phyloP scores from a whole-genome alignment of 2,888 invertebrate genomes.

The Drosophila aldrichi region DNA sequence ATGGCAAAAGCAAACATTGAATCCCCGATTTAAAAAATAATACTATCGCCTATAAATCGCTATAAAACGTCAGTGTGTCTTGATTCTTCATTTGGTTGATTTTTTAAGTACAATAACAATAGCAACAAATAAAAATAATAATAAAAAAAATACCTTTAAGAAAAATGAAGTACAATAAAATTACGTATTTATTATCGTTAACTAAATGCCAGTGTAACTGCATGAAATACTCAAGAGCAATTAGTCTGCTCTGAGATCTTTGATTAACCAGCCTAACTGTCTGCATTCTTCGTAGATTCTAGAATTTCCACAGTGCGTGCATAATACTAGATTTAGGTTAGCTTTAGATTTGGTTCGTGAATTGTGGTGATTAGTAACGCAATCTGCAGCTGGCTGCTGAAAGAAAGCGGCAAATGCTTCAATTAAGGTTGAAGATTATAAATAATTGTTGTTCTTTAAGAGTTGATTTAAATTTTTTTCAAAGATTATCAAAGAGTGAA shows the following conservation, averaged over 20 bases:
- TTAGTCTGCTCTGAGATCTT: conserved; percentile 36
- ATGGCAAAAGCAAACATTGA: not conserved
- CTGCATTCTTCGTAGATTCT: conserved; percentile 34
- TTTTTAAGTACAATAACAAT: conserved; percentile 30
- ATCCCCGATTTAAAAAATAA: conserved; percentile 40
- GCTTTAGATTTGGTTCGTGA: conserved; percentile 42
- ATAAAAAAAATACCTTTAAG: not conserved
- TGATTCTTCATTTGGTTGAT: conserved; percentile 65
- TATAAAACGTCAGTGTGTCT: conserved; percentile 35
- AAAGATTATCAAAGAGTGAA: conserved; percentile 4
- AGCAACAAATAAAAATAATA: not conserved
- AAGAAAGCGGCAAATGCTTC: conserved; percentile 39
- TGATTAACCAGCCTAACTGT: conserved; percentile 59
- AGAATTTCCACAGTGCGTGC: conserved; percentile 45
- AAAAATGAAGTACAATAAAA: conserved; percentile 4
- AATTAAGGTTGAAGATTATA: conserved; percentile 50
- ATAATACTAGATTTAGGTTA: conserved; percentile 64
- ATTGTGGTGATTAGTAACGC: conserved; percentile 50
- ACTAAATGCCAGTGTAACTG: conserved; percentile 26
- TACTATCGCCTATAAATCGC: conserved; percentile 58
- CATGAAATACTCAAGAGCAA: conserved; percentile 32
- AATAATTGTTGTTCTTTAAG: conserved; percentile 33
- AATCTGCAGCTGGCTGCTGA: conserved; percentile 17
- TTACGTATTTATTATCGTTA: conserved; percentile 64
- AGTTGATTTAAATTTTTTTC: conserved; percentile 22